A percentile compares a stretch with the other conserved stretches of the same genome.
phyloP scores from a whole-genome alignment of 2,888 invertebrate genomes.

The Junonia oenone region DNA sequence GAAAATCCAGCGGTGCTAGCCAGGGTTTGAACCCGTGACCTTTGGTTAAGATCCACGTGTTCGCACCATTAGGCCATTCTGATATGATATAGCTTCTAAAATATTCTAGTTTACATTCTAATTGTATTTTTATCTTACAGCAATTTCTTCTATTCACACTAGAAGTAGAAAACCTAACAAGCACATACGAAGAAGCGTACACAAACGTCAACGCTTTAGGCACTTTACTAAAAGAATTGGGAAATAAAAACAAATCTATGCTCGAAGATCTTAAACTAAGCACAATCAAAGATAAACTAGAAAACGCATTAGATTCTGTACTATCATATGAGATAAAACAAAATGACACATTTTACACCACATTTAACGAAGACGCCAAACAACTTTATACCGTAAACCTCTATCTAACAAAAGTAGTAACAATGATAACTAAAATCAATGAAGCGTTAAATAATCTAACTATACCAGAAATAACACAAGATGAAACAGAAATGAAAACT shows the following conservation, averaged over 20 bases:
- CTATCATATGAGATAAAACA: conserved; percentile 48
- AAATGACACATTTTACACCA: conserved; percentile 43
- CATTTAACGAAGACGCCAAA: conserved; percentile 50
- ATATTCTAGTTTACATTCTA: neutral
- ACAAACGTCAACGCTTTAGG: conserved; percentile 42
- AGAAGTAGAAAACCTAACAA: conserved; percentile 47
- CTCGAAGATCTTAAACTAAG: conserved; percentile 42
- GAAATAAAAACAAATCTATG: conserved; percentile 42
- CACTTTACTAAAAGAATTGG: conserved; percentile 39
- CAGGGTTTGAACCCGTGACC: no score
- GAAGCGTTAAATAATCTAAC: conserved; percentile 39
- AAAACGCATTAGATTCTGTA: conserved; percentile 44
- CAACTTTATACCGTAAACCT: conserved; percentile 49
- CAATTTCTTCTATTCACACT: conserved; percentile 63
- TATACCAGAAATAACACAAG: conserved; percentile 21
- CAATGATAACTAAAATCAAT: conserved; percentile 51
- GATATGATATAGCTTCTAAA: no score
- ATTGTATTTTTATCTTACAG: conserved; percentile 44
- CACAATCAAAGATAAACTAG: conserved; percentile 46
- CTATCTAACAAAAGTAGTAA: conserved; percentile 56
- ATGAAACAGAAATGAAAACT: conserved; percentile 38
- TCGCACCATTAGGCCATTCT: no score
- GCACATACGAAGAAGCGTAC: conserved; percentile 52
- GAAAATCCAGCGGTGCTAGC: no score
- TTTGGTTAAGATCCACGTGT: no score